Evolutionary conservation across 2,888 invertebrate species (phyloP).

Genomic region (Amphipoea oculea): DNA sequence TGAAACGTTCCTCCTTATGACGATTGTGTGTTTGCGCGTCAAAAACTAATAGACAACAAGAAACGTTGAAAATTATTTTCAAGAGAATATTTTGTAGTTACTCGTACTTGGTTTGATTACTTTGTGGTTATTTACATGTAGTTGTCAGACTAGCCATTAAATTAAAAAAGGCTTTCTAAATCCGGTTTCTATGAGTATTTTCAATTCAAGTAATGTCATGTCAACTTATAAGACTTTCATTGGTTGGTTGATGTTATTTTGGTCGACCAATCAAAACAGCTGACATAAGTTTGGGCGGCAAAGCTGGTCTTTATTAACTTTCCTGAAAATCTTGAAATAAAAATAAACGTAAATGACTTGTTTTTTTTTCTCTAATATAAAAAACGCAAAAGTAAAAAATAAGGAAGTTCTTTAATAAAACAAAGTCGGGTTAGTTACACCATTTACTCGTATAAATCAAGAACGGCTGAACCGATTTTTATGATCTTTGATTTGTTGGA

Average conservation of each 20-base stretch:
- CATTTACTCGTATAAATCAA: no score
- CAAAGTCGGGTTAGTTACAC: no score
- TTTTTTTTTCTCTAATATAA: no score
- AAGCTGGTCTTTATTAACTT: background rate
- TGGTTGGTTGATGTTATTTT: background rate
- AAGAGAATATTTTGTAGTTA: constrained; percentile 10
- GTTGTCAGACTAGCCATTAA: constrained; percentile 7
- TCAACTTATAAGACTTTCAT: background rate
- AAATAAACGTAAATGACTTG: no score
- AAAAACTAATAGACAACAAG: constrained; percentile 5
- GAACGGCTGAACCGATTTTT: no score
- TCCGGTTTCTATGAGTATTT: background rate
- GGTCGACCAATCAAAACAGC: background rate
- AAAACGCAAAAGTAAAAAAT: no score
- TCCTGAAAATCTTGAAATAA: background rate
- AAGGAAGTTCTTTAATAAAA: no score
- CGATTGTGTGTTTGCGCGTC: background rate
- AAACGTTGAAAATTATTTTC: background rate
- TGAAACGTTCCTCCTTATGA: background rate
- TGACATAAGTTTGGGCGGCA: background rate
- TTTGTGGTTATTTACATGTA: constrained; percentile 19
- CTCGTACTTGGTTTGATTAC: background rate
- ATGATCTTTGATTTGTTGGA: no score
- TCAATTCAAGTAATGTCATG: background rate
- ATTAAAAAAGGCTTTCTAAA: background rate